Conservation (phyloP, 2,113 vertebrate species). For the Montifringilla adamsi region DNA sequence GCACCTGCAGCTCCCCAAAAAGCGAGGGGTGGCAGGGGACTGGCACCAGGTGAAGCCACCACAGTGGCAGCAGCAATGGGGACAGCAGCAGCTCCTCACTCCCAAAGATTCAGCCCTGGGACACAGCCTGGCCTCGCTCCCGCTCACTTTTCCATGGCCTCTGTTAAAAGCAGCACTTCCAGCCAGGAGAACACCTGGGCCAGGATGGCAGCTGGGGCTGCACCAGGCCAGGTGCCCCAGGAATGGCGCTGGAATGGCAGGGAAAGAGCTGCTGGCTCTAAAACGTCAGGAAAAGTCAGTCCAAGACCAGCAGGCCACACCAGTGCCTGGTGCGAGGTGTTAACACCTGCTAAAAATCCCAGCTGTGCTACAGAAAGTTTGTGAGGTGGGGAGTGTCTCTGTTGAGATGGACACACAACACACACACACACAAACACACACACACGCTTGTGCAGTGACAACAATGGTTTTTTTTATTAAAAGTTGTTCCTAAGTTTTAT, state of each 20-base stretch:
- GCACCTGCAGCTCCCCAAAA: neutral
- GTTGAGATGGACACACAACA: neutral
- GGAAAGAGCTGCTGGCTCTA: neutral
- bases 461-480: neutral
- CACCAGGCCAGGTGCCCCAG: neutral
- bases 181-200: accelerated
- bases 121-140: accelerated
- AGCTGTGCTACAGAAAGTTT: neutral
- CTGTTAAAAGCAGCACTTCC: accelerated
- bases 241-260: neutral
- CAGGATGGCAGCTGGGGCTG: neutral
- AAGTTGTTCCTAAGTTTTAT: neutral
- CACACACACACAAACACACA: neutral
- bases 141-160: accelerated
- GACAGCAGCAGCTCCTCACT: neutral
- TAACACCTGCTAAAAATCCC: accelerated
- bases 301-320: accelerated
- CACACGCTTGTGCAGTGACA: neutral
- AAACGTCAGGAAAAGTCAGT: accelerated
- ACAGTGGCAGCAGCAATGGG: neutral
- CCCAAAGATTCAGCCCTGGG: too few species aligned
- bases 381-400: neutral
- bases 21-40: accelerated
- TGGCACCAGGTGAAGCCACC: neutral
- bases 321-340: accelerated